Conservation (phyloP, 2,888 invertebrate species). For the Metacarcinus magister region DNA sequence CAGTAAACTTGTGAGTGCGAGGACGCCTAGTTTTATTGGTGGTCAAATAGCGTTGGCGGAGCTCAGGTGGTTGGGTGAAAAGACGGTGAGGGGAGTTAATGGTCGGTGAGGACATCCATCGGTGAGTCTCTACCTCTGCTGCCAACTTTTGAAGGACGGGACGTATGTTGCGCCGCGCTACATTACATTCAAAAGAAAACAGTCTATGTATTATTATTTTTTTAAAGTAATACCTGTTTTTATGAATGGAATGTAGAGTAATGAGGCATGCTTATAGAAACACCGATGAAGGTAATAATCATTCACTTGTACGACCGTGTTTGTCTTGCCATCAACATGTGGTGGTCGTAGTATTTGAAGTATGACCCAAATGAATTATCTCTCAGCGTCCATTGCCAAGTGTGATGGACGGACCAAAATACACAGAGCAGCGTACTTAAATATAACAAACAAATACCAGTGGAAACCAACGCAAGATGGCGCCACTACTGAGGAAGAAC, state of each 20-base stretch:
- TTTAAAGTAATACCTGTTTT: not conserved
- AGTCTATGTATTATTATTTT: not conserved
- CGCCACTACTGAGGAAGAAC: not conserved
- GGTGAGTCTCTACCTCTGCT: not conserved
- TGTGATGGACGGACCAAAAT: slow-evolving; percentile 15
- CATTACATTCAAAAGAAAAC: not conserved
- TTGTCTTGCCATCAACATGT: not conserved
- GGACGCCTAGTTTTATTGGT: not conserved
- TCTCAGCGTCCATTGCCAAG: not conserved
- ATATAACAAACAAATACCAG: not conserved
- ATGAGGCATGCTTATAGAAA: not conserved
- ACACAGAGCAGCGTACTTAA: not conserved
- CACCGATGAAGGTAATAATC: not conserved
- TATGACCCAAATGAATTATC: not conserved
- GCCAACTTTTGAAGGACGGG: slow-evolving; percentile 26
- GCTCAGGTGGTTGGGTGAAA: not conserved
- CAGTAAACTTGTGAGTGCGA: not conserved
- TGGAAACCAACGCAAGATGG: not conserved
- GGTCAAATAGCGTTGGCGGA: not conserved
- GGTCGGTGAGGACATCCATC: slow-evolving; percentile 12
- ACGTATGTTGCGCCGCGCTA: not conserved
- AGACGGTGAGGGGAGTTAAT: not conserved
- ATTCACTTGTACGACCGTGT: not conserved
- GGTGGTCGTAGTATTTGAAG: slow-evolving; percentile 15
- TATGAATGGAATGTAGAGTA: not conserved